A percentile compares a stretch with the other conserved stretches of the same genome.
These are phyloP conservation scores for Eumeta japonica DNA, from an alignment of 1,140 invertebrate species.

Conservation along the genomic window DNA sequence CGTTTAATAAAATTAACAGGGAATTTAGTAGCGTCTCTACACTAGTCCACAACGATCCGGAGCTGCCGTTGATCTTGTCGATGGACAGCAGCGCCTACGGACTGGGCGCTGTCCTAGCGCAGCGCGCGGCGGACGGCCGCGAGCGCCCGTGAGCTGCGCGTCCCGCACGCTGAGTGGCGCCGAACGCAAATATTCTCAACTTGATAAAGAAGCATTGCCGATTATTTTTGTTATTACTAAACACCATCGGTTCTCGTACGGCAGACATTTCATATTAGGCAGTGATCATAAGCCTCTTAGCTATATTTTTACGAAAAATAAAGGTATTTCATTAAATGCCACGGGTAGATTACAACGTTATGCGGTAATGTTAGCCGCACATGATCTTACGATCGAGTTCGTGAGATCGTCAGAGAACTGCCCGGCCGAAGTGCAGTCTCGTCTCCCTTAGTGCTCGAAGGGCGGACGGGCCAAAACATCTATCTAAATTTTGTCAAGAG, in stretches of 20 bases:
- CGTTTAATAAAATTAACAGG: constrained; percentile 16
- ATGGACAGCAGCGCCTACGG: constrained; percentile 50
- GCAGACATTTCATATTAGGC: constrained; percentile 16
- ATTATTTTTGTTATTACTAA: constrained; percentile 45
- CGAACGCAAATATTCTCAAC: constrained; percentile 50
- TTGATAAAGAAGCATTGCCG: constrained; percentile 53
- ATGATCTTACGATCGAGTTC: constrained; percentile 6
- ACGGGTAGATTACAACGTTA: constrained; percentile 24
- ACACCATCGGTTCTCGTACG: constrained; percentile 55
- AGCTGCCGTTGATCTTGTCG: constrained; percentile 38
- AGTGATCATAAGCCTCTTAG: constrained; percentile 40
- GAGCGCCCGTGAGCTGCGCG: constrained; percentile 26
- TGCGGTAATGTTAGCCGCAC: constrained; percentile 16
- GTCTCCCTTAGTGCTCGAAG: constrained; percentile 3
- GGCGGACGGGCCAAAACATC: background rate
- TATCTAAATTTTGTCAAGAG: constrained; percentile 8
- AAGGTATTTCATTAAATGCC: constrained; percentile 16
- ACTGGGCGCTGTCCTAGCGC: constrained; percentile 46
- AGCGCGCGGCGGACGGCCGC: constrained; percentile 24
- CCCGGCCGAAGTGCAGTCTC: constrained; percentile 6
- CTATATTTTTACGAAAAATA: constrained; percentile 24
- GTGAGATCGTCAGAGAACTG: constrained; percentile 5
- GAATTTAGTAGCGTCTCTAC: constrained; percentile 8
- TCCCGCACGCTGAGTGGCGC: constrained; percentile 42
- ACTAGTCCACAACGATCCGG: too few species aligned